phyloP scores from a whole-genome alignment of 2,888 invertebrate genomes.

The Lasiommata megera region DNA sequence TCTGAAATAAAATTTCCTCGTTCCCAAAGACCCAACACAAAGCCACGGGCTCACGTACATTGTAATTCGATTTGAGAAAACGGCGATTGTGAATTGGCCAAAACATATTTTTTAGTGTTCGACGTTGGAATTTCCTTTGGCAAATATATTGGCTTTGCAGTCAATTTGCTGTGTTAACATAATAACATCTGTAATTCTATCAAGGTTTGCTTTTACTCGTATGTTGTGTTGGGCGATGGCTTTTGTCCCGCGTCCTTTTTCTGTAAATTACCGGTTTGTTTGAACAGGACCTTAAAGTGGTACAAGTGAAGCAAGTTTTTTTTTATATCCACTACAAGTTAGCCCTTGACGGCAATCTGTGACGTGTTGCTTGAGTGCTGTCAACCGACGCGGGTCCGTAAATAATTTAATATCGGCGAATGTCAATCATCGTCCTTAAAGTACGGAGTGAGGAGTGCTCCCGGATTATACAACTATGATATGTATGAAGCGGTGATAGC shows the following conservation, averaged over 20 bases:
- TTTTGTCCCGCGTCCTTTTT: background rate
- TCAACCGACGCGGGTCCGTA: no score
- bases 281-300: background rate
- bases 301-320: no score
- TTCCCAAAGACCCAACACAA: conserved; percentile 47
- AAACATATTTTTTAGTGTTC: conserved; percentile 66
- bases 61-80: conserved; percentile 71
- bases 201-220: conserved; percentile 5
- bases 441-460: no score
- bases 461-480: no score
- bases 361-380: no score
- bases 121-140: conserved; percentile 30
- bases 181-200: conserved; percentile 11
- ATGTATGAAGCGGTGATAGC: no score
- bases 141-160: conserved; percentile 44
- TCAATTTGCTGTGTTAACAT: conserved; percentile 40
- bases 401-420: no score
- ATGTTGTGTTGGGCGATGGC: background rate
- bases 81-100: conserved; percentile 70
- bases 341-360: no score
- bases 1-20: conserved; percentile 64
- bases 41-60: conserved; percentile 66
- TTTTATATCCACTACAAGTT: no score
- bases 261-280: background rate
- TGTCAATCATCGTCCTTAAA: no score